A percentile compares a stretch with the other conserved stretches of the same genome.
These are phyloP conservation scores for Acanthochromis polyacanthus DNA, from an alignment of 2,113 vertebrate species.

Conservation along the genomic window DNA sequence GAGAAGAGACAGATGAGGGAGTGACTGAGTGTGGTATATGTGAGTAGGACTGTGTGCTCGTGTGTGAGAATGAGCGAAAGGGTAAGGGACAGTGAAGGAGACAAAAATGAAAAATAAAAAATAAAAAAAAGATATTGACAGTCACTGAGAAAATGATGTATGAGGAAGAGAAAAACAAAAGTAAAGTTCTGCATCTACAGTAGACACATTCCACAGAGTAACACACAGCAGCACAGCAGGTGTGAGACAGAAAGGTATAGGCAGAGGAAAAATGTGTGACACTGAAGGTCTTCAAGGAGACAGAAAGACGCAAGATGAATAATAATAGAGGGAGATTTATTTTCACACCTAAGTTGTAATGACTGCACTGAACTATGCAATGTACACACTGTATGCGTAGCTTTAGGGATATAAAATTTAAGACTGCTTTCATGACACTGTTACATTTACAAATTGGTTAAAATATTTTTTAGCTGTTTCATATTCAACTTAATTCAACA, in stretches of 20 bases:
- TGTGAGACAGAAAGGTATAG: not conserved
- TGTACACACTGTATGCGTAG: no score
- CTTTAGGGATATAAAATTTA: no score
- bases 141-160: not conserved
- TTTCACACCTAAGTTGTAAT: no score
- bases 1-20: conserved; percentile 55
- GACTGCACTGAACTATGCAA: no score
- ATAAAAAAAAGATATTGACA: conserved; percentile 11
- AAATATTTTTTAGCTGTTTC: no score
- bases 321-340: not conserved
- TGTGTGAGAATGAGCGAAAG: not conserved
- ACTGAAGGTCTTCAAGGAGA: not conserved
- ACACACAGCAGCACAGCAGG: no score
- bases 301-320: not conserved
- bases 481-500: no score
- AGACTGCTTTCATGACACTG: no score
- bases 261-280: not conserved
- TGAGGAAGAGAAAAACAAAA: not conserved
- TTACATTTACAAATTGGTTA: no score
- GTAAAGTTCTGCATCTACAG: conserved; percentile 11
- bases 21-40: conserved; percentile 2
- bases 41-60: not conserved
- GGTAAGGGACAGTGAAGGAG: not conserved
- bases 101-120: not conserved
- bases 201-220: not conserved